Conservation (phyloP, 2,113 vertebrate species). For the Euleptes europaea region DNA sequence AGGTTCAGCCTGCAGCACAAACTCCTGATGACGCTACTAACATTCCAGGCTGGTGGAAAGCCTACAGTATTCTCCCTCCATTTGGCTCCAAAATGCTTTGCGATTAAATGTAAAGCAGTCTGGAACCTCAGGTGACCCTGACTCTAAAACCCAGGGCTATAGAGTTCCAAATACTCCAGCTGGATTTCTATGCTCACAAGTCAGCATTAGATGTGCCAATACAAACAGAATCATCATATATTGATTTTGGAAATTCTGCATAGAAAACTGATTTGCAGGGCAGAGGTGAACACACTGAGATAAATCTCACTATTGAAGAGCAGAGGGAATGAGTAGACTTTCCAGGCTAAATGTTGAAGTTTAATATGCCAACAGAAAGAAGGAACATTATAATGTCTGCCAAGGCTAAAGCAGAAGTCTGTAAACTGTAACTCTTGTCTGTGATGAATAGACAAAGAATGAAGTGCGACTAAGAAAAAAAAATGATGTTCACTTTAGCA, state of each 20-base stretch:
- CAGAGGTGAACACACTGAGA: constrained; percentile 30
- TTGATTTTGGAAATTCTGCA: constrained; percentile 55
- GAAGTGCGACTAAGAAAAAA: not conserved
- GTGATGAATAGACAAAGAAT: constrained; percentile 22
- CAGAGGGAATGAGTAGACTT: constrained; percentile 27
- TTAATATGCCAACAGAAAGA: constrained; percentile 3
- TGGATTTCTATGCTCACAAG: constrained; percentile 10
- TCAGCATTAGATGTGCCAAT: constrained; percentile 44
- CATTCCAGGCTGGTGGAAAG: constrained; percentile 12
- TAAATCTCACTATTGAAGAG: constrained; percentile 35
- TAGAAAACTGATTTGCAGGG: constrained; percentile 46
- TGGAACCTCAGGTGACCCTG: constrained; percentile 46
- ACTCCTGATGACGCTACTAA: constrained; percentile 1
- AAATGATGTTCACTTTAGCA: not conserved
- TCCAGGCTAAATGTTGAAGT: constrained; percentile 13
- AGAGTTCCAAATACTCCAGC: constrained; percentile 35
- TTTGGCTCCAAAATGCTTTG: not conserved
- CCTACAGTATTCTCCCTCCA: not conserved
- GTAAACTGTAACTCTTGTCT: constrained; percentile 24
- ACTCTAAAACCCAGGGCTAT: not conserved
- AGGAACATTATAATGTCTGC: not conserved
- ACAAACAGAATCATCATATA: constrained; percentile 49
- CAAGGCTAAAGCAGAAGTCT: not conserved
- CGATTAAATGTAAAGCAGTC: constrained; percentile 6
- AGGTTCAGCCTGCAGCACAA: constrained; percentile 2